Evolutionary conservation across 2,888 invertebrate species (phyloP).

Genomic region (Polyommatus icarus): DNA sequence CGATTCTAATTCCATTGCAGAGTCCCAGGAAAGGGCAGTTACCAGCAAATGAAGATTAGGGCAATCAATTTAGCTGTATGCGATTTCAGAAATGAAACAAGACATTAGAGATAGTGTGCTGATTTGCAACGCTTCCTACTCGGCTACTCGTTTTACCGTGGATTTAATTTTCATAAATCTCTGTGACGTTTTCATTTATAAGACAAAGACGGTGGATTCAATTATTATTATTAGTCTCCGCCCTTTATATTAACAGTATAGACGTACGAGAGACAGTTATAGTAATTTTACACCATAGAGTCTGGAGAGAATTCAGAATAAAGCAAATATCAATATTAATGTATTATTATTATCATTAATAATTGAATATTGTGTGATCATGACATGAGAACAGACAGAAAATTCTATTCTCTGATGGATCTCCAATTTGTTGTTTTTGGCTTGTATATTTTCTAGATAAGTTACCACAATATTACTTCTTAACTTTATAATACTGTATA

Average conservation of each 20-base stretch:
- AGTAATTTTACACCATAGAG: neutral
- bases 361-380: neutral
- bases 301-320: neutral
- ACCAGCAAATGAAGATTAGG: slow-evolving; percentile 30
- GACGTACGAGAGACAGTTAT: neutral
- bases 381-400: neutral
- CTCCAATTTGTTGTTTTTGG: neutral
- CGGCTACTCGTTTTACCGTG: slow-evolving; percentile 23
- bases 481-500: neutral
- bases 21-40: slow-evolving; percentile 26
- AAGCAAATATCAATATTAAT: neutral
- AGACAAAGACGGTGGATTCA: neutral
- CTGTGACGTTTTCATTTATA: neutral
- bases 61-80: slow-evolving; percentile 33
- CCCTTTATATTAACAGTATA: neutral
- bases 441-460: neutral
- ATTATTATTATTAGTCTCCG: neutral
- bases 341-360: neutral
- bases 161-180: slow-evolving; percentile 12
- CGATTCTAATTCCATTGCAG: neutral
- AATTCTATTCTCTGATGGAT: neutral
- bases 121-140: slow-evolving; percentile 32
- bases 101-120: slow-evolving; percentile 32
- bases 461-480: neutral
- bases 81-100: slow-evolving; percentile 34